These are phyloP conservation scores for Eupithecia pulchellata DNA, from an alignment of 2,888 invertebrate genomes.

Conservation along the genomic window DNA sequence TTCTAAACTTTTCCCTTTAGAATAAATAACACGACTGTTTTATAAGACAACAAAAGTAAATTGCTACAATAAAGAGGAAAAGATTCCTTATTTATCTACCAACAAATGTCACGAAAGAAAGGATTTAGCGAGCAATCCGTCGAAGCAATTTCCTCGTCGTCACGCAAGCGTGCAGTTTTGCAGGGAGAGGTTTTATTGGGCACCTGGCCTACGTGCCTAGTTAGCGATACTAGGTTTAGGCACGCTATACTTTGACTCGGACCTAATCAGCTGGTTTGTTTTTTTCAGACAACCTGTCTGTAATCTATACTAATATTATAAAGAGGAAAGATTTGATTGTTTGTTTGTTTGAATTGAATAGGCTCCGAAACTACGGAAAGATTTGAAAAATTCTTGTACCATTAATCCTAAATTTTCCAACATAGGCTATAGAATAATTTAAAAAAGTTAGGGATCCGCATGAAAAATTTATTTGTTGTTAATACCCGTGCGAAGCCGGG, in stretches of 20 bases:
- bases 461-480: no score
- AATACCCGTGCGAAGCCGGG: no score
- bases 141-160: conserved; percentile 33
- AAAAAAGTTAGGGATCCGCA: no score
- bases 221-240: conserved; percentile 4
- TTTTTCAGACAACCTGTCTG: neutral
- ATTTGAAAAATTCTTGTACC: no score
- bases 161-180: conserved; percentile 13
- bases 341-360: no score
- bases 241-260: neutral
- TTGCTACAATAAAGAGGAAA: conserved; percentile 34
- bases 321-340: no score
- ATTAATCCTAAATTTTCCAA: no score
- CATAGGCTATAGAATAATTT: no score
- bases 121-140: conserved; percentile 38
- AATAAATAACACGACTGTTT: conserved; percentile 20
- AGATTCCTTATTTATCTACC: conserved; percentile 40
- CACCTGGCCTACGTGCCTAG: neutral
- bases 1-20: conserved; percentile 8
- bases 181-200: conserved; percentile 22
- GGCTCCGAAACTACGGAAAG: no score
- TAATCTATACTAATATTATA: neutral
- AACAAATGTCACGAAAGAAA: conserved; percentile 42
- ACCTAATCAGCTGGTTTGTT: neutral
- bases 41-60: conserved; percentile 31